Evolutionary conservation across 2,797 vertebrate species (phyloP).

Genomic region (Botia kubotai): DNA sequence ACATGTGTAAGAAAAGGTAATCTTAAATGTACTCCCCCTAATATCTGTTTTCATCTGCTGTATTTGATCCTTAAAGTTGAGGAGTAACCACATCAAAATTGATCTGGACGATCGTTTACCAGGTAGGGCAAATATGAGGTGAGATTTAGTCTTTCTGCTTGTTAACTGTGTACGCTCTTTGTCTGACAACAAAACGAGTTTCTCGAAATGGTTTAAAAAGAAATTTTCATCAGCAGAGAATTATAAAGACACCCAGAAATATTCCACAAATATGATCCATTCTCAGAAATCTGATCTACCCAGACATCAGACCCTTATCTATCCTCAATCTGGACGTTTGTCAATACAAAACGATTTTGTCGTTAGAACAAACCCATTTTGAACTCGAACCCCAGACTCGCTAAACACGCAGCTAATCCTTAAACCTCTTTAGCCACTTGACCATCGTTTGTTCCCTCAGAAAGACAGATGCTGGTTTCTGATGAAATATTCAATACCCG

Average conservation of each 20-base stretch:
- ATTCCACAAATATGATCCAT: constrained; percentile 16
- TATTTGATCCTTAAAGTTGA: constrained; percentile 7
- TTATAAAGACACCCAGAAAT: not conserved
- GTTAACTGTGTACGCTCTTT: not conserved
- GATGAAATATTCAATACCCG: constrained; percentile 63
- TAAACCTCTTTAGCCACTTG: constrained; percentile 44
- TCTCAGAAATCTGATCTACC: constrained; percentile 22
- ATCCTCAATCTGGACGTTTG: constrained; percentile 9
- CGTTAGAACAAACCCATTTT: constrained; percentile 27
- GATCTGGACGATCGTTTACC: not conserved
- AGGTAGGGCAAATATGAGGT: constrained; percentile 25
- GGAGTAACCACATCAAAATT: constrained; percentile 28
- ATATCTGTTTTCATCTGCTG: constrained; percentile 23
- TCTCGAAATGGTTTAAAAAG: too few species aligned
- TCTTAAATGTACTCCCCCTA: not conserved
- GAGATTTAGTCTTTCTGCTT: constrained; percentile 24
- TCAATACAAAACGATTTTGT: constrained; percentile 37
- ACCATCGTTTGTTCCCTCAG: constrained; percentile 47
- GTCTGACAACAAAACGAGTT: too few species aligned
- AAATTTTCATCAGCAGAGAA: constrained; percentile 17
- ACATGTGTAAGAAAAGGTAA: not conserved
- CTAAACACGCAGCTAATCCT: constrained; percentile 35
- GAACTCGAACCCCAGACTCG: constrained; percentile 29
- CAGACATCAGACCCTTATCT: constrained; percentile 17
- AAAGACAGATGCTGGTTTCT: constrained; percentile 50